Conservation (phyloP, 2,113 vertebrate species). For the Alligator sinensis region DNA sequence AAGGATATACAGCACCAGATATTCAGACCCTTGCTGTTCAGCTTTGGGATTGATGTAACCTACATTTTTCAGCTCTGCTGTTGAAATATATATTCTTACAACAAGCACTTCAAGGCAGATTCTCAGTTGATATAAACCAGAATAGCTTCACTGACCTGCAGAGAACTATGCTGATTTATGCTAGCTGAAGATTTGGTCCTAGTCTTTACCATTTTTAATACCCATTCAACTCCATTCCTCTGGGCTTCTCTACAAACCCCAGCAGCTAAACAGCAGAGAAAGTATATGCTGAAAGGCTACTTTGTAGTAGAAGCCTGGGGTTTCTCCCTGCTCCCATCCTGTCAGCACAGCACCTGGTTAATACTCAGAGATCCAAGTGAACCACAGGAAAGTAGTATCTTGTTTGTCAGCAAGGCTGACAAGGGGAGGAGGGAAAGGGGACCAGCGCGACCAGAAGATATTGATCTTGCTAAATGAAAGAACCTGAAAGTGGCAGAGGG, state of each 20-base stretch:
- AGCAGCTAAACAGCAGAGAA: background rate
- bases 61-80: background rate
- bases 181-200: background rate
- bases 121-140: background rate
- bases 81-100: background rate
- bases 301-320: background rate
- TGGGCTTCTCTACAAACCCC: background rate
- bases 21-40: fast-evolving
- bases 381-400: background rate
- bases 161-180: background rate
- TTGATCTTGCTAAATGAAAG: slow-evolving; percentile 79
- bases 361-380: background rate
- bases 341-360: slow-evolving; percentile 17
- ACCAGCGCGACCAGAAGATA: slow-evolving; percentile 59
- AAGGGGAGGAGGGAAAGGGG: background rate
- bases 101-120: fast-evolving
- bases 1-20: fast-evolving
- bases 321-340: background rate
- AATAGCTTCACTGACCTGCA: background rate
- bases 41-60: fast-evolving
- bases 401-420: background rate
- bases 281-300: background rate
- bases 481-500: slow-evolving; percentile 71
- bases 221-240: fast-evolving
- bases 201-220: background rate